A percentile compares a stretch with the other conserved stretches of the same genome.
Conservation (phyloP, 2,797 vertebrate genomes). For the Macrochelys suwanniensis region DNA sequence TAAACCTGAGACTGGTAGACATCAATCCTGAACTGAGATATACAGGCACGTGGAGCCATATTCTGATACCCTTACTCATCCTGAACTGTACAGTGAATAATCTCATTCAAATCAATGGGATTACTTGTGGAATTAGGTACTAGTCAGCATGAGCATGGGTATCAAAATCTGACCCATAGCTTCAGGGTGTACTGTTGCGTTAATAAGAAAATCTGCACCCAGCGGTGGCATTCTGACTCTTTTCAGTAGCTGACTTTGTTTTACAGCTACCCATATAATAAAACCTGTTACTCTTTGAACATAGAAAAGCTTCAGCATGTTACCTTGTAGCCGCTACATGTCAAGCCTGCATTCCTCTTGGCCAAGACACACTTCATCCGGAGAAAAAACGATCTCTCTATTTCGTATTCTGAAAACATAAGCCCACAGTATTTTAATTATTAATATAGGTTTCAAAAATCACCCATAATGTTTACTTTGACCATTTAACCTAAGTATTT, state of each 20-base stretch:
- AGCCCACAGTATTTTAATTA: background rate
- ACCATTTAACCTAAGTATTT: background rate
- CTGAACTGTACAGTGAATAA: background rate
- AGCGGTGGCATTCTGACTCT: background rate
- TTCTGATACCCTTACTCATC: background rate
- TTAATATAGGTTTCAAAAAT: background rate
- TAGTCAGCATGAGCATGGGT: background rate
- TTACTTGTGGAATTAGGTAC: background rate
- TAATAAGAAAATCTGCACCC: background rate
- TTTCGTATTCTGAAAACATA: constrained; percentile 90
- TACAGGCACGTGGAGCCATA: background rate
- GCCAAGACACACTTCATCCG: constrained; percentile 97
- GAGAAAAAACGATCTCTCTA: constrained; percentile 94
- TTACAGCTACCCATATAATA: rapidly evolving
- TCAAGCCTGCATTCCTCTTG: constrained; percentile 94
- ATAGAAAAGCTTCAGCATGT: background rate
- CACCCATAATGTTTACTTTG: background rate
- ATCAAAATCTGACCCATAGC: background rate
- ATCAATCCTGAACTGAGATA: background rate
- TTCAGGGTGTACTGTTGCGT: background rate
- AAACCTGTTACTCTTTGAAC: background rate
- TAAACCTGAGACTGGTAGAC: background rate
- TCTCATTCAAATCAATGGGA: background rate
- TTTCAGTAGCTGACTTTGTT: background rate
- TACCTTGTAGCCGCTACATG: constrained; percentile 96